Conservation (phyloP, 2,888 invertebrate genomes). For the Aradus depressus region DNA sequence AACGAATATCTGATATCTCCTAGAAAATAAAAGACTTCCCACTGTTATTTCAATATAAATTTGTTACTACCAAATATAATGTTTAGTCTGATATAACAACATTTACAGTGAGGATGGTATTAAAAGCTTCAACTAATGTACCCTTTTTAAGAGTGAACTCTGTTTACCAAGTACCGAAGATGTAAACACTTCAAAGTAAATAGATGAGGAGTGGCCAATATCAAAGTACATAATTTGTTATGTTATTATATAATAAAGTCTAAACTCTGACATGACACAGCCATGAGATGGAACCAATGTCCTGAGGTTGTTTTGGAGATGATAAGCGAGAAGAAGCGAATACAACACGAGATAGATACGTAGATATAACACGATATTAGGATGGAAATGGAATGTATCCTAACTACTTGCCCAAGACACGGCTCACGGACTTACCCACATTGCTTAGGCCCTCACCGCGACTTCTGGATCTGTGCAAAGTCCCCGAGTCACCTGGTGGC, state of each 20-base stretch:
- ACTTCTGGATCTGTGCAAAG: slow-evolving; percentile 66
- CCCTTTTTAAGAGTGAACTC: no score
- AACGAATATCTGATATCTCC: no score
- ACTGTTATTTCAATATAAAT: no score
- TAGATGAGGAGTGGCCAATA: no score
- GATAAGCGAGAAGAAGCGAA: slow-evolving; percentile 16
- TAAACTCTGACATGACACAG: slow-evolving; percentile 16
- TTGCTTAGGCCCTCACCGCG: slow-evolving; percentile 70
- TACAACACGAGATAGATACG: background rate
- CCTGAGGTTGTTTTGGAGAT: slow-evolving; percentile 14
- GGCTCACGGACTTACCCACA: slow-evolving; percentile 41
- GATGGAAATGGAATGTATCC: background rate
- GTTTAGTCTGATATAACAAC: no score
- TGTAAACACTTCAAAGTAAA: no score
- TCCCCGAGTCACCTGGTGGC: slow-evolving; percentile 47
- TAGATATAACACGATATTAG: background rate
- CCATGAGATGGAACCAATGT: slow-evolving; percentile 18
- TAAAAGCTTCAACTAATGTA: no score
- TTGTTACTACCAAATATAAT: no score
- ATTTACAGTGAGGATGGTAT: no score
- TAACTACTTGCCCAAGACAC: slow-evolving; percentile 15
- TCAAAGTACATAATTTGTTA: no score
- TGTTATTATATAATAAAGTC: background rate
- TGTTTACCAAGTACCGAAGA: no score
- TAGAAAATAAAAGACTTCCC: no score